These are phyloP conservation scores for Ceyx melanurus DNA, from an alignment of 2,113 vertebrate species.

Conservation along the genomic window DNA sequence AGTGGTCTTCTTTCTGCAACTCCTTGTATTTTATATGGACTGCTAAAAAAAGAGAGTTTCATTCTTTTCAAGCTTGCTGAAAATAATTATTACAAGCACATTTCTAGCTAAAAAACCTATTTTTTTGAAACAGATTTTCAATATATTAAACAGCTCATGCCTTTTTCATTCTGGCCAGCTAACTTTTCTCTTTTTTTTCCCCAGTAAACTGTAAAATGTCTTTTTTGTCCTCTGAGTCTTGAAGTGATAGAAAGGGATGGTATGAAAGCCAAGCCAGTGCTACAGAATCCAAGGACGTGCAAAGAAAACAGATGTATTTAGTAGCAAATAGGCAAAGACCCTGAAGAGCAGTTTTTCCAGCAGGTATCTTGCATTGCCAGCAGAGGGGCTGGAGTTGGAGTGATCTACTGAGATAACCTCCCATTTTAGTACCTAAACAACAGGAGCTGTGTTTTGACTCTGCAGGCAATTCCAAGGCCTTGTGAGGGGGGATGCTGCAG, in stretches of 20 bases:
- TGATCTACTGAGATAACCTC: conserved; percentile 36
- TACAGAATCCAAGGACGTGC: conserved; percentile 44
- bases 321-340: conserved; percentile 23
- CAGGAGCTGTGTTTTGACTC: conserved; percentile 10
- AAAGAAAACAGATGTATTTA: conserved; percentile 57
- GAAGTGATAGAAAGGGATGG: conserved; percentile 6
- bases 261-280: conserved; percentile 6
- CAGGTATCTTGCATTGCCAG: conserved; percentile 5
- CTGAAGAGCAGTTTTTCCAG: neutral
- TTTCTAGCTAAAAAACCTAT: neutral
- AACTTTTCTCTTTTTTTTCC: neutral
- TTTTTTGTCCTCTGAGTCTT: neutral
- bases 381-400: neutral
- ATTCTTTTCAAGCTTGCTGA: neutral
- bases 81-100: neutral
- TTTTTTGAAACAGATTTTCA: neutral
- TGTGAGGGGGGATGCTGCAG: neutral
- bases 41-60: neutral
- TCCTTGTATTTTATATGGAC: neutral
- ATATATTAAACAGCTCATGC: neutral
- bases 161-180: neutral
- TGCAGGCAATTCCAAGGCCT: neutral
- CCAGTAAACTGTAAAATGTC: neutral
- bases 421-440: conserved; percentile 19
- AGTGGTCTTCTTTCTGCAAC: neutral